phyloP scores from a whole-genome alignment of 1,140 invertebrate species.

The Heliconius hermathena region DNA sequence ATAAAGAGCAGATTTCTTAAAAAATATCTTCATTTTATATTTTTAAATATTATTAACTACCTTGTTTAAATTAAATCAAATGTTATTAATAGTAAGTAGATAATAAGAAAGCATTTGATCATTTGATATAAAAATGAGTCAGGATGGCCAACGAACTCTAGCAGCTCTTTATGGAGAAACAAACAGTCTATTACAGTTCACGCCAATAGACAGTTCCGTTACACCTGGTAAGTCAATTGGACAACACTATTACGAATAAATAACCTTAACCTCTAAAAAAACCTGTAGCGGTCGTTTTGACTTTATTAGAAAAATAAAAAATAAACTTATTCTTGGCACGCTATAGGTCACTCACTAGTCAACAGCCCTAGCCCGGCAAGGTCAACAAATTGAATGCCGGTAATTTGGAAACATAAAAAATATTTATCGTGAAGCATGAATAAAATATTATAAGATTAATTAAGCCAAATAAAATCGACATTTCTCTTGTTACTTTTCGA shows the following conservation, averaged over 20 bases:
- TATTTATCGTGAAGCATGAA: background rate
- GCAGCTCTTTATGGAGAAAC: background rate
- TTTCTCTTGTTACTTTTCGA: background rate
- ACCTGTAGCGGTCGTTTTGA: constrained; percentile 15
- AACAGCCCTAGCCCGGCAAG: background rate
- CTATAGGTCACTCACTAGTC: constrained; percentile 31
- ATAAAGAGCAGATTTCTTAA: too few species aligned
- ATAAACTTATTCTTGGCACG: constrained; percentile 16
- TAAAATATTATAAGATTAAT: background rate
- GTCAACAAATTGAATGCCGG: background rate
- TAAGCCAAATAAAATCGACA: background rate
- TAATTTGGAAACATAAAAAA: background rate
- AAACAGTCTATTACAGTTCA: background rate
- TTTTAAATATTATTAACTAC: background rate
- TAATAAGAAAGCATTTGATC: background rate
- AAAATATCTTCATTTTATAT: background rate
- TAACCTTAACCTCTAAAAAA: constrained; percentile 14
- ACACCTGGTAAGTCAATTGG: background rate
- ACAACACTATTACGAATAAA: background rate
- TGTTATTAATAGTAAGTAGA: background rate
- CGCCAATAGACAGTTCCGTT: background rate
- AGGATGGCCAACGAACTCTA: background rate
- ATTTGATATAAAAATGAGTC: background rate
- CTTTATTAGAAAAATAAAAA: constrained; percentile 30
- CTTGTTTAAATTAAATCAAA: background rate